Evolutionary conservation across 1,140 invertebrate genomes (phyloP), one percentile per base, ranked within the genome.

Genomic region (Euglossa dilemma): DNA sequence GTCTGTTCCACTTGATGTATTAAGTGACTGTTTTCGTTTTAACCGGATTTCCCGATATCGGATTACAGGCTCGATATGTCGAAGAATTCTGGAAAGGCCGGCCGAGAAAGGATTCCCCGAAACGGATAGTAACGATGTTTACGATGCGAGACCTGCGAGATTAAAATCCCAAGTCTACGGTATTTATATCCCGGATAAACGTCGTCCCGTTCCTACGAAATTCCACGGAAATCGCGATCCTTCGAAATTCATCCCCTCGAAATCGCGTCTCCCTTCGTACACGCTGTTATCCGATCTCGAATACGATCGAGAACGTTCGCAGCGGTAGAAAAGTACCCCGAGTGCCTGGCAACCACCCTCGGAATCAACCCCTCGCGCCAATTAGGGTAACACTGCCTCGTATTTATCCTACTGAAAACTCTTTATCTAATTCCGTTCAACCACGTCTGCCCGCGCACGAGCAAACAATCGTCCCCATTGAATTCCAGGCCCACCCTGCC

Each of bases 11-110:
- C 47, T 77, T 50, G 47, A 52, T 54, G 61, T 64, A 64, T 77
- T 67, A 77, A 54, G 75, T 25, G 75, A 77, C 75, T 54, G 45
- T 77, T 77, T 77, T 66, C 47, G 43, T 77, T 77, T 66, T 54
- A 77, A 77, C 28, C 61, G 61, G 75, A 77, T 74, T 74, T 74
- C 18, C 25, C 56, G 56, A 61, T 66, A 56, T 54, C 61, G 75
- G 75, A 66, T 77, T 77, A 66, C 25, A 43, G 61, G 9, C 28
- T 45, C 47, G 25, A 20, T 45, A 57, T 4, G 50, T 54, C 28
- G 59, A 36, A 54, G 47, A 77, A 66, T 43, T 56, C 20, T 8
- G 23, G 8, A 57, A 74, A 54, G 47, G 18, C 7, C 28, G 20
- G 47, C 43, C 16, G 36, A 9, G 14, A 11, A 45, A 47, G 43